phyloP scores from a whole-genome alignment of 35 echinoderm and acorn worm genomes.

The Chiridota heheva region DNA sequence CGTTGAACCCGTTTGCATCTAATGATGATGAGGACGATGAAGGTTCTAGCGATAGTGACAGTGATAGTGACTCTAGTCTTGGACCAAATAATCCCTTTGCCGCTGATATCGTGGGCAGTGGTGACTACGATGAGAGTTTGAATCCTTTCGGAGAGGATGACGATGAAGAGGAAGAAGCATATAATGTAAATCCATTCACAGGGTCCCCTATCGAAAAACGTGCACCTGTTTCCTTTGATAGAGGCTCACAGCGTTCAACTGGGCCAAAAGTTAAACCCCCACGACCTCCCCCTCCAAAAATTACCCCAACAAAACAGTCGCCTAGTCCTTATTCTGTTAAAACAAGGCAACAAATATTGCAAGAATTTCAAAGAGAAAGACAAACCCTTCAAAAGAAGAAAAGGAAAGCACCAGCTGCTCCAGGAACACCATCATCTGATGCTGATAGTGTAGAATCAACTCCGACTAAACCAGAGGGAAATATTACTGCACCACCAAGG shows the following conservation, averaged over 20 bases:
- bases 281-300: slow-evolving; percentile 60
- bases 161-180: slow-evolving; percentile 44
- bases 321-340: slow-evolving; percentile 66
- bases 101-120: slow-evolving; percentile 39
- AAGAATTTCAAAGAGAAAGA: slow-evolving; percentile 74
- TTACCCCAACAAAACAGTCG: slow-evolving; percentile 41
- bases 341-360: slow-evolving; percentile 79
- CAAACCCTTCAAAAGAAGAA: slow-evolving; percentile 70
- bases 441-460: too few species aligned
- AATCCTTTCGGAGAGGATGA: slow-evolving; percentile 92
- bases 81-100: slow-evolving; percentile 80
- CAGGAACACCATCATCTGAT: neutral
- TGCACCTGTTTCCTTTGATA: slow-evolving; percentile 27
- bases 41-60: neutral
- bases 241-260: neutral
- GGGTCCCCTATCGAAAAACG: slow-evolving; percentile 45
- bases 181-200: slow-evolving; percentile 65
- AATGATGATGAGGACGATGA: slow-evolving; percentile 68
- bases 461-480: too few species aligned
- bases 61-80: slow-evolving; percentile 39
- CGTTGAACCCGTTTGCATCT: slow-evolving; percentile 70
- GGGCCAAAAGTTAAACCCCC: slow-evolving; percentile 36
- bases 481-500: slow-evolving; percentile 21
- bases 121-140: slow-evolving; percentile 74
- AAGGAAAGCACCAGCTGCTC: slow-evolving; percentile 25